Base-by-base conservation (phyloP, 2,113 vertebrate genomes). In the Pterocles burchelli region DNA sequence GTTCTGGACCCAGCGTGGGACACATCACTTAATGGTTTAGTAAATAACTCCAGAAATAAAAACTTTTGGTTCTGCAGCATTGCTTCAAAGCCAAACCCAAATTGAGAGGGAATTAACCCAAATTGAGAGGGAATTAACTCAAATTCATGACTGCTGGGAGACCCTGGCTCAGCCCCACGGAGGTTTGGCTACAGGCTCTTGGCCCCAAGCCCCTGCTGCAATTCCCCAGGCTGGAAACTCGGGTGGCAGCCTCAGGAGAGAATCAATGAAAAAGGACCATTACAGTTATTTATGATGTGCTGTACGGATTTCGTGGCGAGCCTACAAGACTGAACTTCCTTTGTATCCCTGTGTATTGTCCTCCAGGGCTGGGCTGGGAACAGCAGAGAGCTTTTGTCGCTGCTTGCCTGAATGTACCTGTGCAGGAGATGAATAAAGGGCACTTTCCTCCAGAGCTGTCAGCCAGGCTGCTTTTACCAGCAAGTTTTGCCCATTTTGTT, bases 361-460 rank as follows among this genome's bases (percentile, higher is more conserved):
- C 93, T 85, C 51, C 38, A 34, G 93, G 82, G 74, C 75, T 20
- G 88, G 82, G 71, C 2, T 51, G 71, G 71, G 88, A 11, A 17
- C 17, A 71, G 38, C 67, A 38, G 16, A 2, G 75, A 26, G 78
- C 38, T 95, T 92, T 96, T 63, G 34, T 38, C 3, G 8, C 71
- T 26, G 71, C 78, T 58, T 13, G 10, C 55, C 67, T 80, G 43
- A 38, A 48, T n/a, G 75, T 46, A 80, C 82, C 85, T 92, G 72
- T 3, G 75, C 57, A 45, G 95, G 52, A 90, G 93, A 93, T 57
- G 88, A 90, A 86, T 78, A n/a, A 86, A 94, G 28, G 48, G 65
- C 71, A 45, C 85, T 90, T 57, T 63, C 52, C 90, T 57, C 31
- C 24, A 0, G 2, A 13, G 51, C 71, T 91, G 89, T 33, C 91